Percentiles rank a stretch among this genome's conserved stretches.
Conservation (phyloP, 2,113 vertebrate genomes). For the Crypturellus undulatus region DNA sequence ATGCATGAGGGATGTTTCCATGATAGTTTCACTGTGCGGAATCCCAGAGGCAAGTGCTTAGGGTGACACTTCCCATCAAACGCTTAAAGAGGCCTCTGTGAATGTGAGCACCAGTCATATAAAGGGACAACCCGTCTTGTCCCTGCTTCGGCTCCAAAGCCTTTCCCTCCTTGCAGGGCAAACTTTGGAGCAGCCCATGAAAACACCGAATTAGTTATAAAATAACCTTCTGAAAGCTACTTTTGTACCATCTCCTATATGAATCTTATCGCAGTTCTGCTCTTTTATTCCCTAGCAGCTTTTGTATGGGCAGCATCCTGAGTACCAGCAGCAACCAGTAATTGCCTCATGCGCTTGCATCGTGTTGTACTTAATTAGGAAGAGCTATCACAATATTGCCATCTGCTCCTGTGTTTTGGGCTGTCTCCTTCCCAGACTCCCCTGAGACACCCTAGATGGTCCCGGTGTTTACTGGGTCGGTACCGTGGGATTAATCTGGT, state of each 20-base stretch:
- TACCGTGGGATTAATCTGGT: background rate
- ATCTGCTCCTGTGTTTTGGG: slow-evolving; percentile 7
- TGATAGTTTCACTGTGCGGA: fast-evolving
- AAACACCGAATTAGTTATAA: background rate
- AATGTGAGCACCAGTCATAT: background rate
- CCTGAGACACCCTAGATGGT: background rate
- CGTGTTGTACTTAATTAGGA: background rate
- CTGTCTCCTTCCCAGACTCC: background rate
- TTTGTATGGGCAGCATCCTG: fast-evolving
- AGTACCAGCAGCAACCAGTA: background rate
- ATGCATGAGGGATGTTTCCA: fast-evolving
- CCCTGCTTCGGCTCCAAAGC: background rate
- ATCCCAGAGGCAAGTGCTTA: background rate
- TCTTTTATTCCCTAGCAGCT: background rate
- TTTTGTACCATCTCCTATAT: background rate
- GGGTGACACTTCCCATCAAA: background rate
- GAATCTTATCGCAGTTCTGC: background rate
- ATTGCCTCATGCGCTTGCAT: background rate
- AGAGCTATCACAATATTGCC: background rate
- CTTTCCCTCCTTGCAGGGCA: background rate
- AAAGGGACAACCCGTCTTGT: background rate
- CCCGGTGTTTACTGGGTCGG: background rate
- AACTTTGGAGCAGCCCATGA: background rate
- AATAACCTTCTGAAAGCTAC: background rate
- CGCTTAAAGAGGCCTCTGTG: background rate